phyloP scores from a whole-genome alignment of 2,888 invertebrate species.

The Tipula lateralis region DNA sequence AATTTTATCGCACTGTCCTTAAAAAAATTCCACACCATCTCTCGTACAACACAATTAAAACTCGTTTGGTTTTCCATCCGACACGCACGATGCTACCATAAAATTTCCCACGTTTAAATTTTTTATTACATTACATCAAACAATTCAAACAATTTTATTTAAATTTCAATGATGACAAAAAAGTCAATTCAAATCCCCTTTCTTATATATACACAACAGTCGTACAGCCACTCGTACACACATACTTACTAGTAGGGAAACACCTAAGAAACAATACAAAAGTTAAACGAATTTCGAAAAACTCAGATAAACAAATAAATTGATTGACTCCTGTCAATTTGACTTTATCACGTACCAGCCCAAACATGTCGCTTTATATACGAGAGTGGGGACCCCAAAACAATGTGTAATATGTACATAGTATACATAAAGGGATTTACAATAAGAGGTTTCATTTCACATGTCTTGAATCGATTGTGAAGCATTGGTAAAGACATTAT shows the following conservation, averaged over 20 bases:
- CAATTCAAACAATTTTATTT: background rate
- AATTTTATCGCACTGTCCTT: background rate
- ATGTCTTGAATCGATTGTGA: background rate
- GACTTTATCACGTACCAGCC: background rate
- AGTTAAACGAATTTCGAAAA: background rate
- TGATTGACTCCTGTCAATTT: conserved; percentile 19
- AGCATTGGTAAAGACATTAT: background rate
- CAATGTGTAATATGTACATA: background rate
- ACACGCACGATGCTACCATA: background rate
- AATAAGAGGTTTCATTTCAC: too few relatives aligned
- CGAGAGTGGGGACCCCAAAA: background rate
- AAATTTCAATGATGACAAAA: background rate
- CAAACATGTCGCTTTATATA: background rate
- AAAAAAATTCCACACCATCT: background rate
- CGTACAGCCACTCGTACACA: background rate
- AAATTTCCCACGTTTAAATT: background rate
- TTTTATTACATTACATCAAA: background rate
- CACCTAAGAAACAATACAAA: background rate
- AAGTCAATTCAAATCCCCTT: background rate
- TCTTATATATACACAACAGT: background rate
- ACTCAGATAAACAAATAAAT: background rate
- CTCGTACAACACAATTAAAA: background rate
- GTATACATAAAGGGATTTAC: too few relatives aligned
- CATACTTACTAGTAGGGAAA: background rate
- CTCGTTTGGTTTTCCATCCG: background rate